A percentile compares a stretch with the other conserved stretches of the same genome.
These are phyloP conservation scores for Rhea pennata DNA, from an alignment of 2,113 vertebrate species.

Conservation along the genomic window DNA sequence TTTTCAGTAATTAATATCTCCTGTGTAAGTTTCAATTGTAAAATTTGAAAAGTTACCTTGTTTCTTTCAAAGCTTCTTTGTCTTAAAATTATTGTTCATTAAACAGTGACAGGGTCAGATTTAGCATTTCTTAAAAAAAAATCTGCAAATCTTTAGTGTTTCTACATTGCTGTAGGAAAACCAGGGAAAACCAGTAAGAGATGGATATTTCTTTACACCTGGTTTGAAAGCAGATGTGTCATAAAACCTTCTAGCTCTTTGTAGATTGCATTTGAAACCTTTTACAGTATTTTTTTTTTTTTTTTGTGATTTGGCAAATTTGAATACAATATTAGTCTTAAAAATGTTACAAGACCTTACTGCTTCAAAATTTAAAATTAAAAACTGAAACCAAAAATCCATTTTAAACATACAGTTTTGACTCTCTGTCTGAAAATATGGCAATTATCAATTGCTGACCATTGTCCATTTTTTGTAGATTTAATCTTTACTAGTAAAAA, in stretches of 20 bases:
- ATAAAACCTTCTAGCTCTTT: neutral
- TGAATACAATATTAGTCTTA: neutral
- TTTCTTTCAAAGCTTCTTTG: slow-evolving; percentile 11
- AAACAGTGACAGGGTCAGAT: slow-evolving; percentile 12
- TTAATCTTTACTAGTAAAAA: neutral
- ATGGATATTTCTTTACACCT: neutral
- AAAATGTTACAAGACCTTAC: neutral
- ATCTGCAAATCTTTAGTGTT: neutral
- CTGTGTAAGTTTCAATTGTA: neutral
- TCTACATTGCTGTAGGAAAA: neutral
- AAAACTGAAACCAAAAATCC: neutral
- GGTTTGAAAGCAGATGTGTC: neutral
- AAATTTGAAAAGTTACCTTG: neutral
- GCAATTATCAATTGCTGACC: neutral
- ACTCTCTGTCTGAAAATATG: neutral
- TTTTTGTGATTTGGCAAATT: neutral
- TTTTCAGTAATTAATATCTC: slow-evolving; percentile 1
- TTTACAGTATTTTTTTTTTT: neutral
- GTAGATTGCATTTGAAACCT: neutral
- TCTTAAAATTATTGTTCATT: slow-evolving; percentile 11
- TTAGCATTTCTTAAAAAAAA: neutral
- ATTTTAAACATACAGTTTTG: neutral
- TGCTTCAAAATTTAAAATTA: neutral
- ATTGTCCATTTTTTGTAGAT: neutral
- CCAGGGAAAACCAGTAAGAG: neutral